Percentiles rank a stretch among this genome's conserved stretches.
phyloP scores from a whole-genome alignment of 1,140 invertebrate genomes.

The Drosophila saltans region DNA sequence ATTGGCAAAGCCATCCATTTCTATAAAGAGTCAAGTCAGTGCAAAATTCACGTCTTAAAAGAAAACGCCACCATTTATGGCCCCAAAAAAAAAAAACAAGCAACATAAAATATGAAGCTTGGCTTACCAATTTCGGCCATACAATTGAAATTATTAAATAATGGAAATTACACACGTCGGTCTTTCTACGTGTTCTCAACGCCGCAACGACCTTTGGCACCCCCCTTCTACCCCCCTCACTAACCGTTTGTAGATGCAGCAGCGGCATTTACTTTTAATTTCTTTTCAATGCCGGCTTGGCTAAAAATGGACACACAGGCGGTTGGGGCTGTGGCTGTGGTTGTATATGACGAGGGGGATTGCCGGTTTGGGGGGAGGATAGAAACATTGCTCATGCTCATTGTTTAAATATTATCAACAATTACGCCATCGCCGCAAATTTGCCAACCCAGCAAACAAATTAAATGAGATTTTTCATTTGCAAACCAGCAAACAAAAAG shows the following conservation, averaged over 20 bases:
- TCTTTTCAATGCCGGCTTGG: slow-evolving; percentile 72
- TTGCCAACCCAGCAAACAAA: slow-evolving; percentile 28
- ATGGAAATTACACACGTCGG: slow-evolving; percentile 21
- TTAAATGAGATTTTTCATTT: too few species aligned
- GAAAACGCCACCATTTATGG: slow-evolving; percentile 56
- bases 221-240: neutral
- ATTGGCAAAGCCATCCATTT: slow-evolving; percentile 6
- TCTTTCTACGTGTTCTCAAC: slow-evolving; percentile 23
- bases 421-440: slow-evolving; percentile 64
- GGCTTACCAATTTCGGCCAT: slow-evolving; percentile 46
- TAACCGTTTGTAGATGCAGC: neutral
- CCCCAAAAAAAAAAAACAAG: slow-evolving; percentile 16
- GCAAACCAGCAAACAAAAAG: too few species aligned
- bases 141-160: slow-evolving; percentile 58
- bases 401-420: slow-evolving; percentile 67
- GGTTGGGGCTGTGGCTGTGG: slow-evolving; percentile 44
- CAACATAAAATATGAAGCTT: slow-evolving; percentile 48
- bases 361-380: neutral
- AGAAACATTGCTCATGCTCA: slow-evolving; percentile 58
- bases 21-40: slow-evolving; percentile 52
- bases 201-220: slow-evolving; percentile 16
- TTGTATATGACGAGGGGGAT: slow-evolving; percentile 12
- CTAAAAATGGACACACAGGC: slow-evolving; percentile 65
- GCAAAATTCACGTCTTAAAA: slow-evolving; percentile 43
- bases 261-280: slow-evolving; percentile 78